These are phyloP conservation scores for Pseudachorutes palmiensis DNA, from an alignment of 1,140 invertebrate genomes.

Conservation along the genomic window DNA sequence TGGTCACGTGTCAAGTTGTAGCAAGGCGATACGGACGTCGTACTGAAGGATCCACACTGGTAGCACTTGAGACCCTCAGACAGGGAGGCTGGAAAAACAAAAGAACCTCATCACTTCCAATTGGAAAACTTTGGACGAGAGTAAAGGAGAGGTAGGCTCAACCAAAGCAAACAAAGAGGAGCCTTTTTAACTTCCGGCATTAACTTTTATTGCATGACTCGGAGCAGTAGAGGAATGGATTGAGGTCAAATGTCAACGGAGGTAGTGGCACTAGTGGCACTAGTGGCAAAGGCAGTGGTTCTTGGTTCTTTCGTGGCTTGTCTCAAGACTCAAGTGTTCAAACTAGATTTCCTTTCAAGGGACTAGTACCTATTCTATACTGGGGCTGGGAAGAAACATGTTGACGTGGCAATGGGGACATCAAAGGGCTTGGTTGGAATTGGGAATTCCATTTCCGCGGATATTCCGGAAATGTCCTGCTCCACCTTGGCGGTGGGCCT, in stretches of 20 bases:
- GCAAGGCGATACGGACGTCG: conserved; percentile 19
- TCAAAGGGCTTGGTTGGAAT: no score
- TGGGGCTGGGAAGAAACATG: no score
- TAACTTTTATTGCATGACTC: neutral
- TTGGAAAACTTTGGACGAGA: neutral
- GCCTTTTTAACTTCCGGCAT: neutral
- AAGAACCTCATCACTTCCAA: neutral
- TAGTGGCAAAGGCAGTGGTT: no score
- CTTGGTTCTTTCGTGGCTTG: no score
- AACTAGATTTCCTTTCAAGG: no score
- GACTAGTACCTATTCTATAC: no score
- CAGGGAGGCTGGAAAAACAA: neutral
- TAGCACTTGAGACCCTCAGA: conserved; percentile 19
- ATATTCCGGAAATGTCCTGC: neutral
- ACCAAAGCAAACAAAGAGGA: neutral
- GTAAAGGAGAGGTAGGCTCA: neutral
- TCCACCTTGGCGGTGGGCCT: neutral
- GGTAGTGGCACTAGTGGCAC: no score
- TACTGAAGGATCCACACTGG: conserved; percentile 19
- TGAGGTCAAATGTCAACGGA: no score
- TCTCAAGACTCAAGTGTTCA: no score
- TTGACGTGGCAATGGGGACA: no score
- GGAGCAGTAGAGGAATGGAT: no score
- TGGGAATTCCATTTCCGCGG: no score
- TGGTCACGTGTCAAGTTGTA: conserved; percentile 9